Base-by-base conservation (phyloP, 2,113 vertebrate species). In the Cololabis saira region DNA sequence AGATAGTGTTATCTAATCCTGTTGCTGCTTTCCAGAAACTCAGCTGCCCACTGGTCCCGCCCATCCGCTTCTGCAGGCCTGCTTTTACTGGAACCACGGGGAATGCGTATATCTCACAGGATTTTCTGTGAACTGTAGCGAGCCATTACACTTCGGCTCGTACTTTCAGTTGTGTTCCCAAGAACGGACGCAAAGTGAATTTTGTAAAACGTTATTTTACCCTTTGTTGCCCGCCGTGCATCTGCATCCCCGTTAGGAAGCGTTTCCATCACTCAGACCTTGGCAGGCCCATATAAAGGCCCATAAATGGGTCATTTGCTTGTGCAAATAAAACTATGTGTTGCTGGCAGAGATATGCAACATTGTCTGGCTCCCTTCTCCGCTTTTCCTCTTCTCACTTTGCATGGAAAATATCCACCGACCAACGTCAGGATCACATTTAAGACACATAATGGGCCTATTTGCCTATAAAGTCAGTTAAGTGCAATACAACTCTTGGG, bases 1-100 rank as follows among this genome's bases (percentile, higher is more conserved):
- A 62, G 78, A 81, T 77, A 51, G 13, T 18, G 59, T 74, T 71
- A 82, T 85, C 85, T 74, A 33, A 41, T 40, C 27, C 54, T 50
- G 45, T 15, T 64, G 68, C 56, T 83, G 56, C 60, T 67, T 37
- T 61, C 76, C 11, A n/a, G 59, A 51, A 1, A 54, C 52, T 12
- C 9, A 58, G 18, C 45, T 44, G 16, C 58, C 63, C 44, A 4
- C 55, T 54, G 59, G 44, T 44, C 22, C 59, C 60, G 62, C 44
- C 37, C 14, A 33, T 57, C n/a, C 54, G 33, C 33, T 37, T 3
- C 33, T 7, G 33, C 10, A 4, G 3, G 33, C 42, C 47, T 63
- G 71, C 4, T 60, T 62, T 67, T 54, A 58, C 75, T 71, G 71
- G 67, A 71, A 55, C 22, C 55, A 14, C 45, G 44, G 24, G 37